Evolutionary conservation across 2,797 vertebrate species (phyloP).

Genomic region (Trematomus bernacchii): DNA sequence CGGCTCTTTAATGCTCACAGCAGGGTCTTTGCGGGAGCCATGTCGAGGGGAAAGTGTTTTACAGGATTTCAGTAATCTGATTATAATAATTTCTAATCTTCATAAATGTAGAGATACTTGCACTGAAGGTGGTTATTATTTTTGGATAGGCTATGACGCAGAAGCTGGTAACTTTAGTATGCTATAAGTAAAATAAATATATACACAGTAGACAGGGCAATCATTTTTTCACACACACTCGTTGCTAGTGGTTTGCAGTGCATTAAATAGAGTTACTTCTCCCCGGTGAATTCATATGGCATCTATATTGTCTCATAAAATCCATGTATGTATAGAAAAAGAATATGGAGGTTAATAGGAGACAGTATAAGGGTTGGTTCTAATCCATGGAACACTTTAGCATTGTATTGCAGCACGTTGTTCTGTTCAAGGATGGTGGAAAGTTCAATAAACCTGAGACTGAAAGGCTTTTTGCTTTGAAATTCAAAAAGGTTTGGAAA

Average conservation of each 20-base stretch:
- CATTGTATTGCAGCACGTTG: background rate
- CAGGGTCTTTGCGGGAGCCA: conserved; percentile 31
- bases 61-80: conserved; percentile 52
- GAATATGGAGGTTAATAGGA: background rate
- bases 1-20: conserved; percentile 67
- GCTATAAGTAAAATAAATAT: background rate
- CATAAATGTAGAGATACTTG: conserved; percentile 31
- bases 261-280: background rate
- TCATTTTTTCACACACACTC: background rate
- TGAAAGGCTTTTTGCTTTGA: conserved; percentile 42
- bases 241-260: background rate
- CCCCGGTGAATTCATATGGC: conserved; percentile 3
- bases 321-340: conserved; percentile 10
- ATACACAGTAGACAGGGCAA: background rate
- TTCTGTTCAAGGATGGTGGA: background rate
- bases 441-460: conserved; percentile 21
- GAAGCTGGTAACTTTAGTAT: conserved; percentile 2
- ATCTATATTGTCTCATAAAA: conserved; percentile 19
- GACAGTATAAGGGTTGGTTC: background rate
- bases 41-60: conserved; percentile 1
- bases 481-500: conserved; percentile 29
- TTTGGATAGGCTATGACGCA: conserved; percentile 12
- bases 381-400: background rate
- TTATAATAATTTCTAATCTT: conserved; percentile 51
- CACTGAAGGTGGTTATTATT: conserved; percentile 25